Percentiles rank a stretch among this genome's conserved stretches.
phyloP scores from a whole-genome alignment of 2,113 vertebrate genomes.

The Naja naja region DNA sequence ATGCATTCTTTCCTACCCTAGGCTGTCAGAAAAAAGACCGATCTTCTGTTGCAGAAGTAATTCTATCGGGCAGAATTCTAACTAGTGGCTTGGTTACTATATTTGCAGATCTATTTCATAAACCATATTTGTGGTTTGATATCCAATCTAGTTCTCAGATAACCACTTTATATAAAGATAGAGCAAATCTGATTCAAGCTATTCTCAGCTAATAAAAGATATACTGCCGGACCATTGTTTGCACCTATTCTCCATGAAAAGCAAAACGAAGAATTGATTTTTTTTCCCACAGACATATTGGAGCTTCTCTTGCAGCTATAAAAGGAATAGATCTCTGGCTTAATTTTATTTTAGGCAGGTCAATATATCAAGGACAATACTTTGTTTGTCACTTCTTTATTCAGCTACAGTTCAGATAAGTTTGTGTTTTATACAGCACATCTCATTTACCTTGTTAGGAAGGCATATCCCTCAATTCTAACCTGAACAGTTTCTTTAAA shows the following conservation, averaged over 20 bases:
- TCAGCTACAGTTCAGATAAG: neutral
- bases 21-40: neutral
- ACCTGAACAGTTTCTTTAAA: neutral
- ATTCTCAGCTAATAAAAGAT: neutral
- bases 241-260: neutral
- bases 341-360: neutral
- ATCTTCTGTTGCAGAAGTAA: neutral
- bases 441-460: neutral
- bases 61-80: neutral
- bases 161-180: neutral
- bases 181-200: neutral
- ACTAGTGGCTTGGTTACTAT: too few relatives aligned
- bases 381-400: slow-evolving; percentile 1
- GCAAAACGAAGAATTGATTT: slow-evolving; percentile 2
- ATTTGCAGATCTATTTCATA: neutral
- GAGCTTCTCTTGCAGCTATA: neutral
- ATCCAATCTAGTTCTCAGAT: neutral
- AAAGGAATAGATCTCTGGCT: neutral
- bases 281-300: neutral
- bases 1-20: neutral
- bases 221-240: neutral
- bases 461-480: neutral
- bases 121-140: neutral
- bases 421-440: neutral
- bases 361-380: neutral